Conservation (phyloP, 1,140 invertebrate species). For the Galendromus occidentalis region DNA sequence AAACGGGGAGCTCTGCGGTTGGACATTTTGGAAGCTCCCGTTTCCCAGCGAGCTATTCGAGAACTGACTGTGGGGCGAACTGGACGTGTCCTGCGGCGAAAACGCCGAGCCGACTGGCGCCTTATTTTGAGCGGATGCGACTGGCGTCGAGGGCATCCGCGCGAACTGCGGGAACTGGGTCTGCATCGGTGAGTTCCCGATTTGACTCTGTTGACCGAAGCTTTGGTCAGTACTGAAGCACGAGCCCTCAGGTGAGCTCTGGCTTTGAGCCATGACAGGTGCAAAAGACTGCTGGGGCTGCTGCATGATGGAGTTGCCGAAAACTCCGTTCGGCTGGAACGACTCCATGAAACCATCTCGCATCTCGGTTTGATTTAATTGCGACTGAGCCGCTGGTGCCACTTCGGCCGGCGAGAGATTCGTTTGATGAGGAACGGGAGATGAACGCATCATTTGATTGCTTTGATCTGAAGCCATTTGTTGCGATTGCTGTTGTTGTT, state of each 20-base stretch:
- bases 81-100: neutral
- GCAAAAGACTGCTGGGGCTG: conserved; percentile 1
- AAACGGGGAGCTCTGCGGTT: too few species aligned
- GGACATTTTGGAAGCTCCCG: too few species aligned
- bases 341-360: too few species aligned
- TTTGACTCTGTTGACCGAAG: neutral
- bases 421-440: too few species aligned
- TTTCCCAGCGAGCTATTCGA: neutral
- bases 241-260: too few species aligned
- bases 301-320: neutral
- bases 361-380: too few species aligned
- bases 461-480: too few species aligned
- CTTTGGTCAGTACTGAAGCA: too few species aligned
- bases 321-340: too few species aligned
- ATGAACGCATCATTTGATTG: too few species aligned
- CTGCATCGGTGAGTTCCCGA: neutral
- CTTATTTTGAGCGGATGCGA: neutral
- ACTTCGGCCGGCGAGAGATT: too few species aligned
- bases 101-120: neutral
- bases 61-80: neutral
- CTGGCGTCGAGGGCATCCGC: neutral
- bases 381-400: too few species aligned
- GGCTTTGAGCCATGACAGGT: neutral
- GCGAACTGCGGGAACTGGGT: neutral
- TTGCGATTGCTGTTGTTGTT: neutral